Evolutionary conservation across 2,797 vertebrate species (phyloP).

Genomic region (Cheirogaleus major): DNA sequence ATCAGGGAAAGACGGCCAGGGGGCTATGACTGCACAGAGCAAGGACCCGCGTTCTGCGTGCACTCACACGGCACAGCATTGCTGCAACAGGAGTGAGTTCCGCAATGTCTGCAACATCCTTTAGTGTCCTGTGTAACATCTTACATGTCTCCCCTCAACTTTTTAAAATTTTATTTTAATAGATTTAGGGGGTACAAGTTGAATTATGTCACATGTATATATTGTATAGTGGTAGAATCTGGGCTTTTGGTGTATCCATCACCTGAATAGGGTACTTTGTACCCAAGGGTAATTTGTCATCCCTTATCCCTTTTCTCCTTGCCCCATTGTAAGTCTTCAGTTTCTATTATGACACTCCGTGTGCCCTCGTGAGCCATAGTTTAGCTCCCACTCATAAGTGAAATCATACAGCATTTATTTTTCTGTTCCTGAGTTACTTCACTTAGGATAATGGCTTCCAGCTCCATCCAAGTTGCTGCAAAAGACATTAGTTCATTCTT

Average conservation of each 20-base stretch:
- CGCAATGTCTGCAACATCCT: background rate
- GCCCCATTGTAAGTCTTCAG: background rate
- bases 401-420: background rate
- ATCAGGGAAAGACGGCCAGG: accelerated
- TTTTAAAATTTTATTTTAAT: background rate
- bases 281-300: background rate
- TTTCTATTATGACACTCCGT: background rate
- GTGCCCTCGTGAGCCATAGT: background rate
- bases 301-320: background rate
- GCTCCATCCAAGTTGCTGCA: background rate
- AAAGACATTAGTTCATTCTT: background rate
- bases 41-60: background rate
- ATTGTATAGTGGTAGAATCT: no score
- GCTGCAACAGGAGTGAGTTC: background rate
- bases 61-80: background rate
- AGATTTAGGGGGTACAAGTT: no score
- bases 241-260: no score
- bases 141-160: background rate
- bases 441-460: background rate
- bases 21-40: accelerated
- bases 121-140: background rate
- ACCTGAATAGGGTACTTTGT: background rate
- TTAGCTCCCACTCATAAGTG: background rate
- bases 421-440: background rate
- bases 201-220: no score